Conservation (phyloP, 2,113 vertebrate species). For the Circaetus cinerascens region DNA sequence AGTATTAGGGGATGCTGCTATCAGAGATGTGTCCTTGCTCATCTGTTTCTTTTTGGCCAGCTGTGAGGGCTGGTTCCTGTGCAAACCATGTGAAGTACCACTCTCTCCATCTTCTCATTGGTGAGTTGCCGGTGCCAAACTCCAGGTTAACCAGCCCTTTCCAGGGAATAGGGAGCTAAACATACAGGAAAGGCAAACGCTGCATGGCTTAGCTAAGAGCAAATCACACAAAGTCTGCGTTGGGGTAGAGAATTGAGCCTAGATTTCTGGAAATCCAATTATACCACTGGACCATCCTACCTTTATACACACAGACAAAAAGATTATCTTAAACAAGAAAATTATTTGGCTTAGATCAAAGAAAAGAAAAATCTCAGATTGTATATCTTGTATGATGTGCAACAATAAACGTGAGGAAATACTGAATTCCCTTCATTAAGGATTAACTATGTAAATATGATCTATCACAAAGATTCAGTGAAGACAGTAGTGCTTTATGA, state of each 20-base stretch:
- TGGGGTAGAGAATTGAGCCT: not conserved
- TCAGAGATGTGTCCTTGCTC: not conserved
- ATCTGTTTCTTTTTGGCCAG: not conserved
- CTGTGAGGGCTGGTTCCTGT: not conserved
- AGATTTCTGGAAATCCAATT: not conserved
- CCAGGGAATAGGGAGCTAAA: not conserved
- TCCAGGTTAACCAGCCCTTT: not conserved
- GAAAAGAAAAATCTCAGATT: not conserved
- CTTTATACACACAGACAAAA: rapidly evolving
- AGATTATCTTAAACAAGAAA: not conserved
- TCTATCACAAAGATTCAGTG: not conserved
- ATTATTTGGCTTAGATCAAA: not conserved
- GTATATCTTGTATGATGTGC: not conserved
- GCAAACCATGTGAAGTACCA: not conserved
- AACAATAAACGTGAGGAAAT: not conserved
- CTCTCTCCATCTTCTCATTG: not conserved
- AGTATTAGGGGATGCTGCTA: not conserved
- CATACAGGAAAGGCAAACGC: not conserved
- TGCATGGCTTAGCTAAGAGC: not conserved
- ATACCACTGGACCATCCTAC: not conserved
- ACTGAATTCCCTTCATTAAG: not conserved
- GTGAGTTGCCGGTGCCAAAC: not conserved
- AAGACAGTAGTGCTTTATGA: not conserved
- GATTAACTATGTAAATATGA: not conserved
- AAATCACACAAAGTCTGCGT: not conserved